Conservation (phyloP, 2,888 invertebrate genomes). For the Meliscaeva auricollis region DNA sequence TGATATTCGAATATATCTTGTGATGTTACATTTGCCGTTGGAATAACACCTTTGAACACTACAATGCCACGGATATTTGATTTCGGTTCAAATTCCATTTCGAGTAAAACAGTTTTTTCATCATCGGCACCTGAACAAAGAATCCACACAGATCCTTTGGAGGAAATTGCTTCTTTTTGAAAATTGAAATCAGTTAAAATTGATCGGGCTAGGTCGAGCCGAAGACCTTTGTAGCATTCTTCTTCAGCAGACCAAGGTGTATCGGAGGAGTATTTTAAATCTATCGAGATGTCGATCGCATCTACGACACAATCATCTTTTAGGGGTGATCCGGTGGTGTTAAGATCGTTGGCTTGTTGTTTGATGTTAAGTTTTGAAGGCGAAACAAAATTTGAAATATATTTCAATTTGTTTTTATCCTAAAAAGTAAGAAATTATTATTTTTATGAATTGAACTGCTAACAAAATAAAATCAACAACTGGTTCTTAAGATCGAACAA, state of each 20-base stretch:
- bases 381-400: constrained; percentile 46
- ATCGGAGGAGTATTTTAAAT: constrained; percentile 75
- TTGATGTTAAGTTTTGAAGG: constrained; percentile 77
- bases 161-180: constrained; percentile 76
- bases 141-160: constrained; percentile 85
- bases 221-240: constrained; percentile 80
- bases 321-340: constrained; percentile 83
- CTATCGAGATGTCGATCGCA: constrained; percentile 80
- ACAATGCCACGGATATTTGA: constrained; percentile 81
- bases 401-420: constrained; percentile 45
- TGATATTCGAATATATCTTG: constrained; percentile 79
- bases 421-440: neutral
- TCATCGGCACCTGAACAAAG: constrained; percentile 87
- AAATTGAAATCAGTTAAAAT: constrained; percentile 79
- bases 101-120: constrained; percentile 83
- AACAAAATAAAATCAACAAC: too few relatives aligned
- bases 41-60: constrained; percentile 79
- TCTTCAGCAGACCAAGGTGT: constrained; percentile 81
- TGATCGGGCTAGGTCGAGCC: constrained; percentile 78
- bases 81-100: constrained; percentile 79
- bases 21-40: constrained; percentile 78
- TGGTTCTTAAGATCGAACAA: too few relatives aligned
- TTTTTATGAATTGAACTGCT: too few relatives aligned
- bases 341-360: constrained; percentile 71
- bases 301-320: constrained; percentile 82